phyloP scores from a whole-genome alignment of 2,888 invertebrate species.

The Volucella inflata region DNA sequence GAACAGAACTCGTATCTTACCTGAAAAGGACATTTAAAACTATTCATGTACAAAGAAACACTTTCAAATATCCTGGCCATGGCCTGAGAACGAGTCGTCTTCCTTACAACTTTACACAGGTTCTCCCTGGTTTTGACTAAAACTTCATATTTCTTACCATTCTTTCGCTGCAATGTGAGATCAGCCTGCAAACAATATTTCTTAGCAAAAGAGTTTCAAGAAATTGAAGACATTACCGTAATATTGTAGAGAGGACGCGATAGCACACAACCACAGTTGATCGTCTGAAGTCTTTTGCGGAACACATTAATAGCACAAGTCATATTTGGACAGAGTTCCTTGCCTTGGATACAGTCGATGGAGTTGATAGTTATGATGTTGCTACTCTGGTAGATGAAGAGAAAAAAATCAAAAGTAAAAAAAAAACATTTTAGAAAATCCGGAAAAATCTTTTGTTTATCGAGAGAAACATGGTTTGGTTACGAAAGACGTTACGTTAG shows the following conservation, averaged over 20 bases:
- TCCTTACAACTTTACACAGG: constrained; percentile 5
- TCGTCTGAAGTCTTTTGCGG: constrained; percentile 29
- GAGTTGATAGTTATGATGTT: constrained; percentile 40
- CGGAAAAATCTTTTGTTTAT: constrained; percentile 40
- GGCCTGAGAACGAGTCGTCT: constrained; percentile 3
- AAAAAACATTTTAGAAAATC: neutral
- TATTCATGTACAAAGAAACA: constrained; percentile 11
- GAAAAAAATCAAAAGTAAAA: neutral
- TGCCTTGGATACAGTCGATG: constrained; percentile 30
- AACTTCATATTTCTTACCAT: constrained; percentile 14
- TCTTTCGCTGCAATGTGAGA: constrained; percentile 22
- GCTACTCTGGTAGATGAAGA: constrained; percentile 10
- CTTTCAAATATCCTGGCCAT: constrained; percentile 30
- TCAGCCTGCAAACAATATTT: constrained; percentile 29
- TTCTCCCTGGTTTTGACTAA: constrained; percentile 25
- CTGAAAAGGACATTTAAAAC: constrained; percentile 48
- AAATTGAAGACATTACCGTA: constrained; percentile 13
- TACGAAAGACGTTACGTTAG: constrained; percentile 27
- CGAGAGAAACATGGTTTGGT: constrained; percentile 16
- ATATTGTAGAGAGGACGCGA: constrained; percentile 38
- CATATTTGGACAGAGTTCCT: constrained; percentile 38
- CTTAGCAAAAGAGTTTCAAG: neutral
- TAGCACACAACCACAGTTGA: constrained; percentile 53
- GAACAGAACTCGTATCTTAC: neutral
- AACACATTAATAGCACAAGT: constrained; percentile 30